Conservation (phyloP, 2,797 vertebrate species). For the Potorous gilbertii region DNA sequence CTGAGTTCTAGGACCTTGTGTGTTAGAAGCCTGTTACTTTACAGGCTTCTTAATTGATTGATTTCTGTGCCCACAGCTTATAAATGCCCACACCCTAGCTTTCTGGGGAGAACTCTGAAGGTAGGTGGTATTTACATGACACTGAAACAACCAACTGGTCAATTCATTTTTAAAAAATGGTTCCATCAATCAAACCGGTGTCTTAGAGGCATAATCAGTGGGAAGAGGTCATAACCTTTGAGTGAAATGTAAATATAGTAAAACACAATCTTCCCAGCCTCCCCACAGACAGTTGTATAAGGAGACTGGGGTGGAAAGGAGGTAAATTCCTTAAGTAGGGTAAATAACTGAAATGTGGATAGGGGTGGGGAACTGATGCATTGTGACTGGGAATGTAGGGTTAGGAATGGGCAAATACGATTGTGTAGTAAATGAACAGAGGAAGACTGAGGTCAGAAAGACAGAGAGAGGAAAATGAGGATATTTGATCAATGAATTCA, state of each 20-base stretch:
- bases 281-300: conserved; percentile 28
- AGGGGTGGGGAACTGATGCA: neutral
- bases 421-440: neutral
- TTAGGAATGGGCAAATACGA: neutral
- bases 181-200: neutral
- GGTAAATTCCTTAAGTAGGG: conserved; percentile 25
- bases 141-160: conserved; percentile 1
- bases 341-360: neutral
- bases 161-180: conserved; percentile 4
- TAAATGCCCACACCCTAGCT: neutral
- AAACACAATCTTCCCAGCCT: neutral
- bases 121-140: neutral
- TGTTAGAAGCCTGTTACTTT: neutral
- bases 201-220: conserved; percentile 10
- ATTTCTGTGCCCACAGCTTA: neutral
- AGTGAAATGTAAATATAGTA: conserved; percentile 1
- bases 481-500: neutral
- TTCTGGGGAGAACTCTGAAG: neutral
- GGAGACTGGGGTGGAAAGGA: conserved; percentile 13
- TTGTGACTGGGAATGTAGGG: neutral
- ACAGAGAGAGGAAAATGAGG: neutral
- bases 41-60: neutral
- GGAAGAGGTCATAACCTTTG: conserved; percentile 4
- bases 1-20: neutral
- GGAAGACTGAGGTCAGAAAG: neutral